Base-by-base conservation (phyloP, 2,888 invertebrate genomes). In the Oscheius sp. region DNA sequence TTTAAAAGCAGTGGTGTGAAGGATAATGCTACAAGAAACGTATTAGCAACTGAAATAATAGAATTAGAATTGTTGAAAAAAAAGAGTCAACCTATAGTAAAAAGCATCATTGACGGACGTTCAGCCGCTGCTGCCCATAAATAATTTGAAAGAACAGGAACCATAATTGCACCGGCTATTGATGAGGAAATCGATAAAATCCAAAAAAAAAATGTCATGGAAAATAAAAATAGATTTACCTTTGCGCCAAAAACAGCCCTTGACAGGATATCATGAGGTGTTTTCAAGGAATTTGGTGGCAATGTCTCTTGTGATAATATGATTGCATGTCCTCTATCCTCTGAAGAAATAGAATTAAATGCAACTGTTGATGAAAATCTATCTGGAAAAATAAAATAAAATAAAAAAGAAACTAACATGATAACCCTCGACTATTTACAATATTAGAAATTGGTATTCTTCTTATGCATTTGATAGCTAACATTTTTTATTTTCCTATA, bases 1-100 rank as follows among this genome's bases (percentile, higher is more conserved):
- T 85, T 85, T 2, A 85, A 74, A 9, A 85, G 72, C 1, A 85
- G 70, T 2, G 85, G 85, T 33, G 85, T 85, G 57, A 84, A 81
- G 0, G 85, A 80, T n/a, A 85, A 72, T 2, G 80, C 47, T 14
- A 81, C 81, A 38, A 85, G 74, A 51, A 82, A 79, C 0, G 74
- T 65, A 59, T 85, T 84, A 26, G 84, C 80, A 2, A 85, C 74
- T 56, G 68, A 30, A 75, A 72, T 32, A 56, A n/a, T 44, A 22
- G n/a, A 12, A 22, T 6, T 26, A 20, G 17, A 17, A 45, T 22
- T n/a, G n/a, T n/a, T 17, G 2, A 20, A 51, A 28, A 30, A 28
- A 4, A 47, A 47, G 2, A 59, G n/a, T 26, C 24, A 5, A 74
- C 76, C 73, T 9, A 75, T 69, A 5, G 75, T 73, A 54, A 75